These are phyloP conservation scores for Nephrocerus scutellatus DNA, from an alignment of 2,888 invertebrate genomes.

Conservation along the genomic window DNA sequence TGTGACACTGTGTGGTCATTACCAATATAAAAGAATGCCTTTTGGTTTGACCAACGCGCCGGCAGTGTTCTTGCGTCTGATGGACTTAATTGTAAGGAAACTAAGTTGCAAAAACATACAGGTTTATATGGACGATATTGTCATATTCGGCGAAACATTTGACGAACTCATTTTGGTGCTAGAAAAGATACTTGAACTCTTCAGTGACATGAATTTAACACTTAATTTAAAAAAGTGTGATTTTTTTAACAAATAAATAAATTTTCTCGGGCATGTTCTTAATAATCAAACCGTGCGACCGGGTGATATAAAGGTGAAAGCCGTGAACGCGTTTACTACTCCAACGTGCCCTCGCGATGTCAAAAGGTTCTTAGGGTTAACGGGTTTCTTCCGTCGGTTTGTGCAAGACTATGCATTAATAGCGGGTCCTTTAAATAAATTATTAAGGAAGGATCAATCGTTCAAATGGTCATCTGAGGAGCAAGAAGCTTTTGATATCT, in stretches of 20 bases:
- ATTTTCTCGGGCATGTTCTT: conserved; percentile 9
- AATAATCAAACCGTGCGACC: conserved; percentile 5
- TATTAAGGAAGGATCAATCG: conserved; percentile 5
- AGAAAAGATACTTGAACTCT: too few species aligned
- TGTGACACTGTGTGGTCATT: conserved; percentile 30
- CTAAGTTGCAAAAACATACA: conserved; percentile 7
- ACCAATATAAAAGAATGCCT: conserved; percentile 30
- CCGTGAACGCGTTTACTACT: not conserved
- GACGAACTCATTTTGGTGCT: too few species aligned
- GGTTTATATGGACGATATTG: conserved; percentile 11
- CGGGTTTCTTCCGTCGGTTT: conserved; percentile 11
- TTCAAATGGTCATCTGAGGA: conserved; percentile 10
- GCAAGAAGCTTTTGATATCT: conserved; percentile 1
- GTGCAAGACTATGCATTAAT: conserved; percentile 9
- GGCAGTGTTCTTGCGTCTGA: conserved; percentile 22
- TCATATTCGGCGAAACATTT: conserved; percentile 7
- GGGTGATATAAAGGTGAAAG: conserved; percentile 4
- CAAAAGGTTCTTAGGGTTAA: conserved; percentile 10
- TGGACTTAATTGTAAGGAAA: conserved; percentile 1
- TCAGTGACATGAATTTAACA: not conserved
- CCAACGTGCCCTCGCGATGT: conserved; percentile 5
- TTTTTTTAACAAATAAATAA: conserved; percentile 4
- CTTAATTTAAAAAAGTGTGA: conserved; percentile 8
- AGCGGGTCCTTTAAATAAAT: conserved; percentile 5
- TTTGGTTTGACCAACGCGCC: conserved; percentile 31